Base-by-base conservation (phyloP, 1,140 invertebrate genomes). In the Aphelenchoides avenae region DNA sequence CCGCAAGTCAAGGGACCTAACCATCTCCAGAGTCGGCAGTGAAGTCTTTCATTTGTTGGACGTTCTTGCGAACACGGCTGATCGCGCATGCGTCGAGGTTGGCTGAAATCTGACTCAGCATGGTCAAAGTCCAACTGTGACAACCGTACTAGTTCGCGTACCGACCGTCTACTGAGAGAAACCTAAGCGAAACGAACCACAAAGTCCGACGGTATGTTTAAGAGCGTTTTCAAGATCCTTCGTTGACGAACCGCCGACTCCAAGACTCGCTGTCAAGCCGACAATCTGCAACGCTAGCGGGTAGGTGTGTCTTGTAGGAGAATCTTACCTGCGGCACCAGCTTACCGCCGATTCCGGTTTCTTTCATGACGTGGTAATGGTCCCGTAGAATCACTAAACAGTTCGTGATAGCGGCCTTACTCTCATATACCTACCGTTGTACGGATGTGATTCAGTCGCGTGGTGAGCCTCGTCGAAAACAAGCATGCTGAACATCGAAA, bases 381-480 rank as follows among this genome's bases (percentile, higher is more conserved):
- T 49, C 33, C 46, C 58, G 49, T 20, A 62, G 20, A 41, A n/a
- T n/a, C n/a, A n/a, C n/a, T n/a, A n/a, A n/a, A n/a, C n/a, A n/a
- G n/a, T n/a, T n/a, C n/a, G n/a, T n/a, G n/a, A n/a, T n/a, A n/a
- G n/a, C n/a, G n/a, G n/a, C n/a, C n/a, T n/a, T n/a, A n/a, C n/a
- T n/a, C n/a, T n/a, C n/a, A n/a, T n/a, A n/a, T n/a, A n/a, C n/a
- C n/a, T n/a, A n/a, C 31, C 37, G 27, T 62, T 61, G 24, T 61
- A 61, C 1, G 58, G 58, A n/a, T 61, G 58, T 9, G 33, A 24
- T 5, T 64, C 51, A 26, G 42, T 47, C 9, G 43, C 46, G 50
- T 63, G 60, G 57, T 63, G 60, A 18, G 58, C 54, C 39, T 63
- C 60, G 26, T 63, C 60, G 29, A 63, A 64, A 15, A 63, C 27